Evolutionary conservation across 2,888 invertebrate species (phyloP).

Genomic region (Mylabris sibirica): DNA sequence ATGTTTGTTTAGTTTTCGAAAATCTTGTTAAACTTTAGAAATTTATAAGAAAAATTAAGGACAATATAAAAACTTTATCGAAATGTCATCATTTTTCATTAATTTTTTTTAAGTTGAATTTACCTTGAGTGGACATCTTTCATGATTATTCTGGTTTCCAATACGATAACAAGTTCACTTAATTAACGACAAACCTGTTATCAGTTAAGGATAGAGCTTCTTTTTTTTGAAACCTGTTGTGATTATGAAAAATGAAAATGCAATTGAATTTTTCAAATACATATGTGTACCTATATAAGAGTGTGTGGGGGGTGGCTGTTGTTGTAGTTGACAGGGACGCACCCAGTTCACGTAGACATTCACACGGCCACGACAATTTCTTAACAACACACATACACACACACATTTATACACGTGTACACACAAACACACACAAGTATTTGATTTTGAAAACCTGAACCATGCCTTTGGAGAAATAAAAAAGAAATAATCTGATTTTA

Average conservation of each 20-base stretch:
- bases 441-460: background rate
- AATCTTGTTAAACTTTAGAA: conserved; percentile 7
- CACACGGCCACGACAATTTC: conserved; percentile 9
- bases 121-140: conserved; percentile 13
- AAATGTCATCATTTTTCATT: background rate
- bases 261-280: background rate
- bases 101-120: background rate
- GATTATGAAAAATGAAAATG: background rate
- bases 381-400: conserved; percentile 7
- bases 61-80: background rate
- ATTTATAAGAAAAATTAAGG: background rate
- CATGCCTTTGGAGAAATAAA: background rate
- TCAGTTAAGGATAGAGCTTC: background rate
- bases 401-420: background rate
- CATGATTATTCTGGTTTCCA: background rate
- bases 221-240: background rate
- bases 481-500: conserved; percentile 5
- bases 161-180: conserved; percentile 2
- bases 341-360: conserved; percentile 12
- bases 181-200: conserved; percentile 10
- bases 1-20: background rate
- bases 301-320: background rate
- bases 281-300: background rate
- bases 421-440: background rate
- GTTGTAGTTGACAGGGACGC: conserved; percentile 1